Conservation (phyloP, 2,797 vertebrate genomes). For the Intellagama lesueurii region DNA sequence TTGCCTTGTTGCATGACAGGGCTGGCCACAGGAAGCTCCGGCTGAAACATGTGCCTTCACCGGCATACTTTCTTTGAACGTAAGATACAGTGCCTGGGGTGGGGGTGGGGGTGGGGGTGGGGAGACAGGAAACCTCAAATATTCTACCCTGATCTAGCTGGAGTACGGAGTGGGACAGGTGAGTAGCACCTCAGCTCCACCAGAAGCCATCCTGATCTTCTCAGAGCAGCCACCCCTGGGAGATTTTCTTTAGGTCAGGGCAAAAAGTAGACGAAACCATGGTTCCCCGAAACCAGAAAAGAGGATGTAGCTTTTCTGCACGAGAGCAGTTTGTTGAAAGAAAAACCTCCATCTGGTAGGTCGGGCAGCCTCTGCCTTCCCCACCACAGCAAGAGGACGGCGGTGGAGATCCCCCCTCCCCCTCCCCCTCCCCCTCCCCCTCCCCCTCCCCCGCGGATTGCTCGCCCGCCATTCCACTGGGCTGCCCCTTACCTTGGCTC, state of each 20-base stretch:
- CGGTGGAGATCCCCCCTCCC: neutral
- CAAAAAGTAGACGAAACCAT: conserved; percentile 41
- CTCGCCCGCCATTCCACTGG: neutral
- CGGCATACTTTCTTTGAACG: neutral
- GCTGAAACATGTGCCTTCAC: neutral
- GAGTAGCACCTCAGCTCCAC: neutral
- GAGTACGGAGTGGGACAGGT: neutral
- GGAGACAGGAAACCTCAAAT: no score
- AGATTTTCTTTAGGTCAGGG: neutral
- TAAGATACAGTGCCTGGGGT: neutral
- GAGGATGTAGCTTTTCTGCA: neutral
- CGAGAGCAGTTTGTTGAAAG: neutral
- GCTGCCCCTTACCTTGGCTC: neutral
- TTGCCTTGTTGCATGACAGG: neutral
- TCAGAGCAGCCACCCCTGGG: no score
- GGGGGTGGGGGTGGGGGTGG: no score
- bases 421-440: neutral
- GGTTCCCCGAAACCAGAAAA: neutral
- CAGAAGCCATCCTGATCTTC: neutral
- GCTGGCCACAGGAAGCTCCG: no score
- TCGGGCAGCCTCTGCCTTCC: conserved; percentile 31
- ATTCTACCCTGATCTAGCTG: neutral
- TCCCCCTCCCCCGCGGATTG: accelerated
- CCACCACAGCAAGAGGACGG: conserved; percentile 25
- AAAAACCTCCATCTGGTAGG: conserved; percentile 16